phyloP scores from a whole-genome alignment of 2,888 invertebrate genomes.

The Cataglyphis rosenhaueri region DNA sequence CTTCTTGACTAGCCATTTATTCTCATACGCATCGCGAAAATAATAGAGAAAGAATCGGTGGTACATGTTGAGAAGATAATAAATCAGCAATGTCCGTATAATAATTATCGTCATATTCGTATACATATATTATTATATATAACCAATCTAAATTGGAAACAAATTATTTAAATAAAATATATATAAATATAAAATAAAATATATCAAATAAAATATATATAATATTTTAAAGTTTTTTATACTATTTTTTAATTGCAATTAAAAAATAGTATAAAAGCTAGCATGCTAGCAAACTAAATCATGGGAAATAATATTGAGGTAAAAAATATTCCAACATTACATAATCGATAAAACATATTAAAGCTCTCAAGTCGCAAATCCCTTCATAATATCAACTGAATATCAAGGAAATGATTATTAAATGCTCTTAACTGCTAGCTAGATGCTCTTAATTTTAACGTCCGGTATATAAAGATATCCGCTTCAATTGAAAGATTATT shows the following conservation, averaged over 20 bases:
- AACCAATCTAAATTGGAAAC: not conserved
- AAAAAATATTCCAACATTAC: not conserved
- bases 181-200: not conserved
- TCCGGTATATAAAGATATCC: conserved; percentile 10
- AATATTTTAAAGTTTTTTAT: no score
- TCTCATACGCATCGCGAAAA: not conserved
- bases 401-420: not conserved
- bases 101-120: not conserved
- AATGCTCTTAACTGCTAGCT: not conserved
- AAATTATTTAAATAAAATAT: conserved; percentile 1
- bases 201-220: not conserved
- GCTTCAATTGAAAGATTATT: conserved; percentile 5
- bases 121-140: not conserved
- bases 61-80: not conserved
- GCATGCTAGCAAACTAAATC: not conserved
- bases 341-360: not conserved
- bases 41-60: not conserved
- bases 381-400: not conserved
- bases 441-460: not conserved
- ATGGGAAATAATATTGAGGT: not conserved
- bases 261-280: no score
- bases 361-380: not conserved
- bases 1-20: not conserved
- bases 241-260: not conserved
- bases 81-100: not conserved